Base-by-base conservation (phyloP, 2,888 invertebrate species). In the Erebia palarica region DNA sequence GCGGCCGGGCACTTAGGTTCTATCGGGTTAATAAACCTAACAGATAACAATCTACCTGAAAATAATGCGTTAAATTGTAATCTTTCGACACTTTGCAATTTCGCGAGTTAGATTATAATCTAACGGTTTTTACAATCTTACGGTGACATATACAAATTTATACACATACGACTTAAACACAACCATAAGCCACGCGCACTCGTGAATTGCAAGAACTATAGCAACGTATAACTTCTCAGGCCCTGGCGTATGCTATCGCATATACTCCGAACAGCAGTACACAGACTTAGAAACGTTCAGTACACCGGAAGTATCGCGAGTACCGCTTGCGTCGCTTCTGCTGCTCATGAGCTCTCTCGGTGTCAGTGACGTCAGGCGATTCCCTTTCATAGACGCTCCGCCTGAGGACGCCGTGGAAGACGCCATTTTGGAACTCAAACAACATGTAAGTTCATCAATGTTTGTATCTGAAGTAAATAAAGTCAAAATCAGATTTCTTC, bases 361-460 rank as follows among this genome's bases (percentile, higher is more conserved):
- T 0, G 94, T 99, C 68, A 97, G 96, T 60, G 97, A 99, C 90
- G 96, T 97, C 5, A 94, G 98, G 69, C 94, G 96, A 78, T 99
- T 99, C 90, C 99, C 99, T 0, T 99, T 99, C 83, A 94, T 99
- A 70, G 99, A 99, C 87, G 95, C 97, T n/a, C 99, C 99, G 0
- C 95, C 96, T 0, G 91, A 95, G 11, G 96, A 96, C 59, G 96
- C 96, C 59, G 94, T 99, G 60, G 98, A 99, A 83, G 97, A 97
- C 82, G 96, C 98, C 0, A 94, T 99, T 75, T 88, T 96, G 70
- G 96, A 96, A 69, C 92, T 99, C 36, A 98, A 98, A 86, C 97
- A 97, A 82, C 97, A 98, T 86, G 97, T 96, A 80, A 82, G 94
- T 86, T 11, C 14, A n/a, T 14, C 8, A n/a, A 14, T 27, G 4